phyloP scores from a whole-genome alignment of 30 jellyfish, hydroid and myxozoan species.

The Rhopilema esculentum region DNA sequence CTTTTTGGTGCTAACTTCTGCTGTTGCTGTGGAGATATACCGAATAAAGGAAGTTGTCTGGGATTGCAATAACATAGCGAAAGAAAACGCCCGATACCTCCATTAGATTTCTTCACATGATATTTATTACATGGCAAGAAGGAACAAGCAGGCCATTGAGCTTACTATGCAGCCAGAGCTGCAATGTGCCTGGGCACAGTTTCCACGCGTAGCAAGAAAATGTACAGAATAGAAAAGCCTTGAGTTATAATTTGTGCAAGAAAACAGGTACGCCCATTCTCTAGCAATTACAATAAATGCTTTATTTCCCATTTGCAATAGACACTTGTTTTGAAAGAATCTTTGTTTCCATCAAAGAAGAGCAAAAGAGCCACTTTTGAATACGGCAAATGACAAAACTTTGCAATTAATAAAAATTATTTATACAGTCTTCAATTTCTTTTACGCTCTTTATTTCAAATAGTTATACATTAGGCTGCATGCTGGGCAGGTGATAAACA shows the following conservation, averaged over 20 bases:
- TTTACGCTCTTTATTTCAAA: background rate
- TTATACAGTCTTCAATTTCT: background rate
- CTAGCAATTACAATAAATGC: background rate
- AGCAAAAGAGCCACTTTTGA: background rate
- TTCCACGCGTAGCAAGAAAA: too few relatives aligned
- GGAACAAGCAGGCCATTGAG: too few relatives aligned
- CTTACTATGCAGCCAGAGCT: too few relatives aligned
- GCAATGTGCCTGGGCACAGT: too few relatives aligned
- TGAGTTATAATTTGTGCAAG: background rate
- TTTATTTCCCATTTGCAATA: background rate
- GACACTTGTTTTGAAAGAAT: background rate
- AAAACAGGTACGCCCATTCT: background rate
- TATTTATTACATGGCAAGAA: too few relatives aligned
- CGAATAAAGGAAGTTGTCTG: background rate
- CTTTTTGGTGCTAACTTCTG: background rate
- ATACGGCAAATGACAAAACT: background rate
- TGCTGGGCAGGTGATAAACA: background rate
- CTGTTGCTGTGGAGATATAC: background rate
- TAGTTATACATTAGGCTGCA: background rate
- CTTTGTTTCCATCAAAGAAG: background rate
- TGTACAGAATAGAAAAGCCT: background rate
- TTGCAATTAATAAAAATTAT: background rate
- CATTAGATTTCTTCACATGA: too few relatives aligned
- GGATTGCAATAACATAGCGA: too few relatives aligned
- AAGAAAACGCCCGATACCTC: too few relatives aligned